Evolutionary conservation across 2,797 vertebrate genomes (phyloP).

Genomic region (Danio tinwini): DNA sequence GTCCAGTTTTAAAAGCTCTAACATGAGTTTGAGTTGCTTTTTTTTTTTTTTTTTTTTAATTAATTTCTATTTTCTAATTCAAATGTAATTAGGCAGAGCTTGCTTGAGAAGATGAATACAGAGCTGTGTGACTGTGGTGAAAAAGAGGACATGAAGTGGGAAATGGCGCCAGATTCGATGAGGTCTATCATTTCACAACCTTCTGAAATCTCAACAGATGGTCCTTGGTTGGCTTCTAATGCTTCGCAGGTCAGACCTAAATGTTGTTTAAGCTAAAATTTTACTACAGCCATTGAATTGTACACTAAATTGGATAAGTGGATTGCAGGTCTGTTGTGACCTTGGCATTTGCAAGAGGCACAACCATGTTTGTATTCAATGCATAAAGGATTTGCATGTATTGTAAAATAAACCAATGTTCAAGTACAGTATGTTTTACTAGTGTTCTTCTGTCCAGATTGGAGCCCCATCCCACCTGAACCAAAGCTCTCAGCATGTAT

Average conservation of each 20-base stretch:
- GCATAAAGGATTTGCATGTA: too few species aligned
- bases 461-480: constrained; percentile 27
- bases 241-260: constrained; percentile 58
- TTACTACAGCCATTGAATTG: too few species aligned
- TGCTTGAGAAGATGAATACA: constrained; percentile 60
- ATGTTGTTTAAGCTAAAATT: neutral
- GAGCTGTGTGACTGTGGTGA: constrained; percentile 59
- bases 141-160: constrained; percentile 64
- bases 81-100: constrained; percentile 51
- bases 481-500: constrained; percentile 66
- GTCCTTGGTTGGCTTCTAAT: constrained; percentile 58
- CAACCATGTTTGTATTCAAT: too few species aligned
- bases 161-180: constrained; percentile 56
- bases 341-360: too few species aligned
- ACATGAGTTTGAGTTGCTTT: neutral
- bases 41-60: too few species aligned
- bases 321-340: neutral
- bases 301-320: too few species aligned
- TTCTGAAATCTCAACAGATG: constrained; percentile 41
- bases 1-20: too few species aligned
- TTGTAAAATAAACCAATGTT: too few species aligned
- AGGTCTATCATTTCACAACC: constrained; percentile 63
- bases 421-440: neutral
- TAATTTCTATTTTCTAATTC: neutral
- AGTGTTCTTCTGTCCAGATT: constrained; percentile 48